Evolutionary conservation across 2,888 invertebrate species (phyloP), one percentile per base, ranked within the genome.

Genomic region (Agonopterix alstromeriana): DNA sequence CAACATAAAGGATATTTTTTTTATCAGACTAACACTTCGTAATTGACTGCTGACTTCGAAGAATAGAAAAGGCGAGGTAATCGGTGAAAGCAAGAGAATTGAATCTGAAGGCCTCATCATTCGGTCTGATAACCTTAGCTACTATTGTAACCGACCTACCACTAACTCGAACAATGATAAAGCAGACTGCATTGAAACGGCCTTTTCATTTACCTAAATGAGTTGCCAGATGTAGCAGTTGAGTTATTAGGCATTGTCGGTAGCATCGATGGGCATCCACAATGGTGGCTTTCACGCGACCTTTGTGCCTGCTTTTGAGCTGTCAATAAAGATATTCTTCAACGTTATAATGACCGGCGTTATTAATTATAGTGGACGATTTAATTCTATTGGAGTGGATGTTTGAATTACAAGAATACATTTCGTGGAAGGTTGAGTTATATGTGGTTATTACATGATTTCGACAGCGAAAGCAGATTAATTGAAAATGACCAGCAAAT

Each of bases 171-270:
- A 78, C 78, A 77, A 79, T 77, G 73, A 76, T 73, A 77, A 73
- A 75, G 74, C 74, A 73, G 71, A 70, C 69, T 68, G 70, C 73
- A 75, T 78, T 67, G 70, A 73, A 75, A 76, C 64, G 55, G 73
- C 71, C 76, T 79, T 80, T 85, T 85, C 82, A 87, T 87, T 82
- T 82, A 74, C 73, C 73, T 70, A 82, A 84, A 85, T 87, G 85
- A 84, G 82, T 78, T 77, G 77, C 77, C 67, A 62, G 68, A 71
- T 76, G 69, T 67, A 65, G 56, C 58, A 27, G 27, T 63, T 57
- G 69, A 69, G 75, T 80, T 82, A 85, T 83, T 82, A 82, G 75
- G 73, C 73, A 70, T 70, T 65, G 71, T 63, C 70, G 64, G 79
- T 78, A 77, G 73, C 72, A 73, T 71, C 70, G 68, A 73, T 67